Conservation (phyloP, 2,888 invertebrate species). For the Coelogynopora nodosa region DNA sequence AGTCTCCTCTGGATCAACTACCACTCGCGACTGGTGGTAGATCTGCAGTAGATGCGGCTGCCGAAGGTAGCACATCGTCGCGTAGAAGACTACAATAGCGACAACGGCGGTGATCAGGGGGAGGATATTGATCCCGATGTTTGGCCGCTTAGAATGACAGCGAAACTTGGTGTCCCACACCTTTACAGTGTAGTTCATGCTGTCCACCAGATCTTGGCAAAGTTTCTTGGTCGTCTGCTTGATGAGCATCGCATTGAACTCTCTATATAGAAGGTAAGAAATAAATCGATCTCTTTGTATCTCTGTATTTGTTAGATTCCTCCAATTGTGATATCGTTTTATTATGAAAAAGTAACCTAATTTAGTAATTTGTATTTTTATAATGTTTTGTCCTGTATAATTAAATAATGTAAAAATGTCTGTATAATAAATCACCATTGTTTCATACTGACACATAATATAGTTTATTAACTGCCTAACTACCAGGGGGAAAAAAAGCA, state of each 20-base stretch:
- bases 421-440: too few relatives aligned
- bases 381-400: too few relatives aligned
- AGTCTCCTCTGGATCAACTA: background rate
- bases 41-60: background rate
- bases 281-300: background rate
- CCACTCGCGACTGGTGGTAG: background rate
- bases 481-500: too few relatives aligned
- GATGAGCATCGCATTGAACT: background rate
- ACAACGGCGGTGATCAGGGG: background rate
- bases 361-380: too few relatives aligned
- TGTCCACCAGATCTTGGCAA: background rate
- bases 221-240: background rate
- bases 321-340: too few relatives aligned
- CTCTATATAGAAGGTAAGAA: background rate
- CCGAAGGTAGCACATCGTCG: background rate
- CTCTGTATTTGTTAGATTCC: too few relatives aligned
- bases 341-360: too few relatives aligned
- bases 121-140: background rate
- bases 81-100: background rate
- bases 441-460: too few relatives aligned
- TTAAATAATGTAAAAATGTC: too few relatives aligned
- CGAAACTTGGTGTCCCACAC: background rate
- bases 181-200: background rate
- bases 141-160: background rate
- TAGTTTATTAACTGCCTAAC: too few relatives aligned